Conservation (phyloP, 2,888 invertebrate species). For the Tetrapedia diversipes region DNA sequence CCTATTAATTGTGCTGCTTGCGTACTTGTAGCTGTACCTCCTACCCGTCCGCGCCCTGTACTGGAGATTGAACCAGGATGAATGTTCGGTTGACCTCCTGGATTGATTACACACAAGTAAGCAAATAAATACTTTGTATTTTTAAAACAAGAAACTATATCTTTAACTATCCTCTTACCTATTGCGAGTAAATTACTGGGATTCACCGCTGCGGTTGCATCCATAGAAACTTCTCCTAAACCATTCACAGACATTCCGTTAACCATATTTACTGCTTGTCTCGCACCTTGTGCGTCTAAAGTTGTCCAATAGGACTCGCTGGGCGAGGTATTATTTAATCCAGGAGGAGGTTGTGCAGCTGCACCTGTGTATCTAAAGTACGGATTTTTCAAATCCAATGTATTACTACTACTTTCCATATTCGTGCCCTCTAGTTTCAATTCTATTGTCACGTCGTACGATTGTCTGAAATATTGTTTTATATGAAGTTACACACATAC, state of each 20-base stretch:
- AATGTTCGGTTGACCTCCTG: slow-evolving; percentile 85
- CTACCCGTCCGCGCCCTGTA: slow-evolving; percentile 85
- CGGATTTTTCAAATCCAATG: slow-evolving; percentile 98
- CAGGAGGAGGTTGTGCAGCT: slow-evolving; percentile 96
- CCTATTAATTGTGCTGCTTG: slow-evolving; percentile 87
- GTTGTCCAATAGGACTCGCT: slow-evolving; percentile 97
- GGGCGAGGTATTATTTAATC: slow-evolving; percentile 94
- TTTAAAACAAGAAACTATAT: slow-evolving; percentile 1
- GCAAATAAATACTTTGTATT: background rate
- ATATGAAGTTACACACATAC: background rate
- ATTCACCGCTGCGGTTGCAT: slow-evolving; percentile 86
- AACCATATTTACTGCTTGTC: slow-evolving; percentile 88
- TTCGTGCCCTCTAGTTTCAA: slow-evolving; percentile 94
- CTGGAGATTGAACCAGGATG: slow-evolving; percentile 87
- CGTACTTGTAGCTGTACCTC: slow-evolving; percentile 86
- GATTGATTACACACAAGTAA: slow-evolving; percentile 52
- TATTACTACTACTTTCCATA: slow-evolving; percentile 92
- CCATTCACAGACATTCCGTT: slow-evolving; percentile 91
- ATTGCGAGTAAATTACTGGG: slow-evolving; percentile 82
- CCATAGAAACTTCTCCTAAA: slow-evolving; percentile 89
- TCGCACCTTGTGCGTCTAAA: slow-evolving; percentile 89
- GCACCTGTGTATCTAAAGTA: slow-evolving; percentile 98
- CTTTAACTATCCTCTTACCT: slow-evolving; percentile 73
- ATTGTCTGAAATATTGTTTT: slow-evolving; percentile 87
- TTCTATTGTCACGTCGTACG: slow-evolving; percentile 99